Conservation (phyloP, 1,140 invertebrate genomes). For the Brachionus sp. region DNA sequence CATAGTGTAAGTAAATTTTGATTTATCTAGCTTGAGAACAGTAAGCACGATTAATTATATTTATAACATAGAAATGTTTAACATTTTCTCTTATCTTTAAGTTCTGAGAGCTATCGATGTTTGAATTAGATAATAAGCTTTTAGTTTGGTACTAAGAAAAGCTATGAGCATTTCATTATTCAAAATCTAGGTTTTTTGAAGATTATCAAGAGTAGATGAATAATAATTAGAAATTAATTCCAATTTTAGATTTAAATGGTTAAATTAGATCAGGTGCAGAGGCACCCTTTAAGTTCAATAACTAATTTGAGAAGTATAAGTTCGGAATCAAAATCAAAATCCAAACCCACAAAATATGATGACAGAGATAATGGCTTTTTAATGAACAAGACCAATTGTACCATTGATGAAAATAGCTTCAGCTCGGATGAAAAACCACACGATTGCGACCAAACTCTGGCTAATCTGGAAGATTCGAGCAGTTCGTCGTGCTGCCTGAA, state of each 20-base stretch:
- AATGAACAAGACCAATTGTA: not conserved
- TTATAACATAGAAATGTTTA: not conserved
- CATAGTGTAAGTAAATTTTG: not conserved
- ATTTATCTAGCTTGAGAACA: not conserved
- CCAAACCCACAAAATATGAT: not conserved
- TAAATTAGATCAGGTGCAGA: not conserved
- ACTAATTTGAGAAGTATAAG: not conserved
- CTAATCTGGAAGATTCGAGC: not conserved
- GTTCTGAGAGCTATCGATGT: not conserved
- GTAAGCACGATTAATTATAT: not conserved
- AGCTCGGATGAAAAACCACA: not conserved
- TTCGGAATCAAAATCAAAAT: not conserved
- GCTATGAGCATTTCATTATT: not conserved
- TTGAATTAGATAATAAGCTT: conserved; percentile 1
- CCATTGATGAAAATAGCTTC: not conserved
- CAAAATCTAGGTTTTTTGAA: not conserved
- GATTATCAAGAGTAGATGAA: not conserved
- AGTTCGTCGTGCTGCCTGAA: not conserved
- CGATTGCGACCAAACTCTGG: not conserved
- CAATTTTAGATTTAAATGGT: not conserved
- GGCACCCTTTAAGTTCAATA: not conserved
- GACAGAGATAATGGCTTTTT: not conserved
- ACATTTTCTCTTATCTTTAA: not conserved
- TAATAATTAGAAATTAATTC: not conserved
- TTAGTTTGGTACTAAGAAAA: not conserved